Conservation (phyloP, 2,888 invertebrate species). For the Buathra laborator region DNA sequence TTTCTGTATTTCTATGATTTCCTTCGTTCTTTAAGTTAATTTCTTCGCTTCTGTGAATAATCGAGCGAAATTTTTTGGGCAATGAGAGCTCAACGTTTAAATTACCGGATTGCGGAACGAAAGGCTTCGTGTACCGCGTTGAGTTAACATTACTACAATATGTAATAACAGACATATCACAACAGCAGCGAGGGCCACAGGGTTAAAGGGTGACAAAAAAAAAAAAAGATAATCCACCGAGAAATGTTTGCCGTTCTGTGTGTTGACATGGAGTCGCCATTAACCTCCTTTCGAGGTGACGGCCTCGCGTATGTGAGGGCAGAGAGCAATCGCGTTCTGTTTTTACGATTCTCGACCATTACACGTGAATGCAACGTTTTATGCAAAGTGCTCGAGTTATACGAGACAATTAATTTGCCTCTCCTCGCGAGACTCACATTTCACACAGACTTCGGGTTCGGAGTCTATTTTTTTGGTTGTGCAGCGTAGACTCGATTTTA, state of each 20-base stretch:
- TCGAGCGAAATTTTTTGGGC: neutral
- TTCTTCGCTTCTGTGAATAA: neutral
- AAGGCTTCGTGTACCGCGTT: conserved; percentile 3
- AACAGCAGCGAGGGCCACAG: conserved; percentile 20
- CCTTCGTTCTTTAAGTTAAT: neutral
- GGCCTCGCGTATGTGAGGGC: conserved; percentile 78
- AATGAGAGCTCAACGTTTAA: conserved; percentile 12
- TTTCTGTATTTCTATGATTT: no score
- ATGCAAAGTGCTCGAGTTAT: conserved; percentile 58
- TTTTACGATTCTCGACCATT: conserved; percentile 73
- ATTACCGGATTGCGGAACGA: conserved; percentile 12
- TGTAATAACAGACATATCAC: conserved; percentile 34
- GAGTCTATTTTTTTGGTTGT: neutral
- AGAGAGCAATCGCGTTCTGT: conserved; percentile 68
- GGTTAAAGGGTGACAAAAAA: conserved; percentile 48
- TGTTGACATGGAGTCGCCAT: conserved; percentile 68
- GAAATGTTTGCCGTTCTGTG: conserved; percentile 33
- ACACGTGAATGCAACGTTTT: conserved; percentile 44
- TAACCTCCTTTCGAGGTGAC: conserved; percentile 80
- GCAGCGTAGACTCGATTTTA: neutral
- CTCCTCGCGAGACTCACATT: conserved; percentile 32
- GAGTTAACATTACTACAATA: conserved; percentile 37
- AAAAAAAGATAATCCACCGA: conserved; percentile 29
- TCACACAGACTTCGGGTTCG: neutral
- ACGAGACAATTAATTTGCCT: conserved; percentile 50